Evolutionary conservation across 2,113 vertebrate species (phyloP), one percentile per base, ranked within the genome.

Genomic region (Callipepla californica): DNA sequence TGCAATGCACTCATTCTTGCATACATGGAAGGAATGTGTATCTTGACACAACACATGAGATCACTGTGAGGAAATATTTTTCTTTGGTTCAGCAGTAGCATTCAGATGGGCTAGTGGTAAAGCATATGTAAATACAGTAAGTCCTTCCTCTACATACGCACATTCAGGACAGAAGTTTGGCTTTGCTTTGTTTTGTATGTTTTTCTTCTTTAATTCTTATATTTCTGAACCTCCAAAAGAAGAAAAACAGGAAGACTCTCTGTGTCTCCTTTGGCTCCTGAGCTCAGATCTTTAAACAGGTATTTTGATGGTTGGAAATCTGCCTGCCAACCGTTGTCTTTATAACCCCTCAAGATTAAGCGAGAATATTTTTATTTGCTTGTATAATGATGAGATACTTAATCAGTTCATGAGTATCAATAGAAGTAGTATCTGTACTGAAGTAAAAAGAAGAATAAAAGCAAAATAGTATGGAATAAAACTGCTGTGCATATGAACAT

Each of bases 401-500:
- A 65, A 66, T 38, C 30, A 44, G 55, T 67, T 87, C 22, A n/a
- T 28, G 6, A 6, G 53, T 67, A 72, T 55, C n/a, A 66, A 44
- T 19, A 69, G 47, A 72, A 83, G 50, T 30, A 86, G 7, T 34
- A 23, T 91, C 38, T 87, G 6, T 61, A 65, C 36, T 62, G 42
- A 87, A 73, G 10, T 22, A 67, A 91, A 87, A 58, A 48, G 19
- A 62, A 25, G 36, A 40, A 30, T 4, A 42, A 25, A 62, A 42
- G 1, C 20, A 57, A 66, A 66, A 11, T 3, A 8, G 0, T 20
- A 26, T n/a, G 11, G 48, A 69, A 34, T 19, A 76, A 87, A 87
- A 81, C 16, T 26, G 3, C 13, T 28, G 0, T 23, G 5, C 42
- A 23, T 58, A 70, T 13, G 6, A 32, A 30, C 0, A 0, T 30